phyloP scores from a whole-genome alignment of 2,113 vertebrate species.

The Ctenodactylus gundi region DNA sequence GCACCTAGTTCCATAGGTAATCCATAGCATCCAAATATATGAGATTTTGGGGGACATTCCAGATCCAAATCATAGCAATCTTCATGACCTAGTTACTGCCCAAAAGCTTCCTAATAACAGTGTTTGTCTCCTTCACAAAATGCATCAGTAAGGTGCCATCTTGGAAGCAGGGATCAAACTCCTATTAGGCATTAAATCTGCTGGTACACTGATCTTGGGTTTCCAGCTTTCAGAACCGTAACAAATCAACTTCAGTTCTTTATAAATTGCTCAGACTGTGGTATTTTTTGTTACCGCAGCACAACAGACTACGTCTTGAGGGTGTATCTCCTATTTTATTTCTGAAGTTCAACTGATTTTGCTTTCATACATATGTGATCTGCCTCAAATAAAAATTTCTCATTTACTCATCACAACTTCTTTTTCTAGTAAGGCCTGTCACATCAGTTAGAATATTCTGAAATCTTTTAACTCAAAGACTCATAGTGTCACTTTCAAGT shows the following conservation, averaged over 20 bases:
- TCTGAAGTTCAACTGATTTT: neutral
- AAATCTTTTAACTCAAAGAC: neutral
- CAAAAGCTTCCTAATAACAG: neutral
- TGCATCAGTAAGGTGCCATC: neutral
- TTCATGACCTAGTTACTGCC: neutral
- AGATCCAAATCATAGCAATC: too few species aligned
- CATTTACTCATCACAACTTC: neutral
- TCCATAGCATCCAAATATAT: too few species aligned
- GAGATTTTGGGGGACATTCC: too few species aligned
- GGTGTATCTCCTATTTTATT: neutral
- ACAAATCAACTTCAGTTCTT: neutral
- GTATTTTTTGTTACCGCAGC: neutral
- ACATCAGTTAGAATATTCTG: neutral
- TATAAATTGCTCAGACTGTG: neutral
- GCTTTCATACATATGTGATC: neutral
- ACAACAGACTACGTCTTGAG: neutral
- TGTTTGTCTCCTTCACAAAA: neutral
- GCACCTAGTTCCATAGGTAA: too few species aligned
- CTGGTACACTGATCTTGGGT: neutral
- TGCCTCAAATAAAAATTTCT: neutral
- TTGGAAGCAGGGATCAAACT: neutral
- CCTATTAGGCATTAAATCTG: neutral
- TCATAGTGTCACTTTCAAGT: neutral
- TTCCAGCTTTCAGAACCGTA: neutral
- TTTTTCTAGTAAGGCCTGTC: conserved; percentile 45